Evolutionary conservation across 2,113 vertebrate genomes (phyloP).

Genomic region (Vidua chalybeata): DNA sequence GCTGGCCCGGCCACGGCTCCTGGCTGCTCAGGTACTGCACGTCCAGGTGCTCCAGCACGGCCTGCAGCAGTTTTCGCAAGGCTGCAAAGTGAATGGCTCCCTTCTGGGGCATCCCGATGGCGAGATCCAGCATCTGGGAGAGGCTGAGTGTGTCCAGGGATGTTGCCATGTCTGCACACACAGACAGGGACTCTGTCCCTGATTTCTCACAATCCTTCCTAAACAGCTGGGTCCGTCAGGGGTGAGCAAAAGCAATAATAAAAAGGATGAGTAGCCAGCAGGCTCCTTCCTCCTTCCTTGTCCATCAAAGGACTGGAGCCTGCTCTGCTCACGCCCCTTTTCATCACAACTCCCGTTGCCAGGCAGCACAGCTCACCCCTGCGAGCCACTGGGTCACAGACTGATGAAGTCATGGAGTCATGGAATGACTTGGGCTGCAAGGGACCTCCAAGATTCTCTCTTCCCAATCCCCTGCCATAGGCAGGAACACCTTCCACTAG

Average conservation of each 20-base stretch:
- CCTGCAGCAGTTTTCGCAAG: not conserved
- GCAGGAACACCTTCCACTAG: not conserved
- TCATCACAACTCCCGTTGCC: not conserved
- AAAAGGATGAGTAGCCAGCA: not conserved
- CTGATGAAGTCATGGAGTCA: not conserved
- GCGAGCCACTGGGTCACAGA: not conserved
- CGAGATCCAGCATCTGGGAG: not conserved
- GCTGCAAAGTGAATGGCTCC: accelerated
- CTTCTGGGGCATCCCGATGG: accelerated
- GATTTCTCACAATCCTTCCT: not conserved
- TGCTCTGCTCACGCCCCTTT: accelerated
- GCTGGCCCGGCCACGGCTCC: not conserved
- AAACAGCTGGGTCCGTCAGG: not conserved
- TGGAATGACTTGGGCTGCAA: not conserved
- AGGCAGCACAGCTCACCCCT: not conserved
- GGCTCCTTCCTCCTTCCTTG: not conserved
- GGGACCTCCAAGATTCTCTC: not conserved
- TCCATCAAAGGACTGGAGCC: not conserved
- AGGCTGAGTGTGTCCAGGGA: not conserved
- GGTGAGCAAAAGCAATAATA: not conserved
- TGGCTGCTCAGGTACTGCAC: not conserved
- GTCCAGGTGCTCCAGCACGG: not conserved
- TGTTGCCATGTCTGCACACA: not conserved
- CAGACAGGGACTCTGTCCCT: not conserved
- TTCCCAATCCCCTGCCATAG: not conserved